A percentile compares a stretch with the other conserved stretches of the same genome.
Evolutionary conservation across 2,888 invertebrate genomes (phyloP).

Genomic region (Andrena dorsata): DNA sequence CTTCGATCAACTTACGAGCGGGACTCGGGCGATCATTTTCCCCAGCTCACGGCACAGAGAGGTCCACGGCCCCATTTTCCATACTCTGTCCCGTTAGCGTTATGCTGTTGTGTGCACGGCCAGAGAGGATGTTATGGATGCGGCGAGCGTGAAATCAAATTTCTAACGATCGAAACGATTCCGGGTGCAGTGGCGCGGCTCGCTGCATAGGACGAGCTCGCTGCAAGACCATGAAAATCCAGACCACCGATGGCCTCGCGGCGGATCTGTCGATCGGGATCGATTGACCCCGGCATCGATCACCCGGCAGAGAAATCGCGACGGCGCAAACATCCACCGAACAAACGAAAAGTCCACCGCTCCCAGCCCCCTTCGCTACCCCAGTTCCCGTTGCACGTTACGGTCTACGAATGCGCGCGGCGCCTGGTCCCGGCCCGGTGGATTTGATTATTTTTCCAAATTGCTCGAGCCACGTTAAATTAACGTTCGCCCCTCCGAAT

Average conservation of each 20-base stretch:
- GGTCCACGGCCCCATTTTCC: constrained; percentile 51
- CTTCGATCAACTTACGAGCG: constrained; percentile 51
- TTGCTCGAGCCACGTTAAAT: constrained; percentile 20
- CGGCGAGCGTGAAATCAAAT: constrained; percentile 81
- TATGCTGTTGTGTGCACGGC: constrained; percentile 62
- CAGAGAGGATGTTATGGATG: constrained; percentile 75
- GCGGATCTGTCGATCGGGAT: constrained; percentile 29
- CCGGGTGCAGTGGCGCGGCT: constrained; percentile 38
- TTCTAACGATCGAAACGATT: constrained; percentile 79
- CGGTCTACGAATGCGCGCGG: background rate
- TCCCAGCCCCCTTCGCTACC: background rate
- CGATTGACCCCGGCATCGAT: constrained; percentile 33
- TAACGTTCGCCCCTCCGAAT: background rate
- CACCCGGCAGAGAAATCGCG: constrained; percentile 37
- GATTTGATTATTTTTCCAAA: constrained; percentile 38
- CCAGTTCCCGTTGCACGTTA: background rate
- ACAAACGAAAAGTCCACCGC: constrained; percentile 36
- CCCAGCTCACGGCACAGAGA: background rate
- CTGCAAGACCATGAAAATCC: constrained; percentile 50
- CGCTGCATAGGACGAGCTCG: constrained; percentile 30
- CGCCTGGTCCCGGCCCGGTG: background rate
- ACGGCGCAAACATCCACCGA: constrained; percentile 39
- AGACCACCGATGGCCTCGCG: background rate
- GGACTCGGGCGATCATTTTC: constrained; percentile 41
- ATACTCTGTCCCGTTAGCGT: constrained; percentile 51